Evolutionary conservation across 2,797 vertebrate genomes (phyloP).

Genomic region (Siniperca obscura): DNA sequence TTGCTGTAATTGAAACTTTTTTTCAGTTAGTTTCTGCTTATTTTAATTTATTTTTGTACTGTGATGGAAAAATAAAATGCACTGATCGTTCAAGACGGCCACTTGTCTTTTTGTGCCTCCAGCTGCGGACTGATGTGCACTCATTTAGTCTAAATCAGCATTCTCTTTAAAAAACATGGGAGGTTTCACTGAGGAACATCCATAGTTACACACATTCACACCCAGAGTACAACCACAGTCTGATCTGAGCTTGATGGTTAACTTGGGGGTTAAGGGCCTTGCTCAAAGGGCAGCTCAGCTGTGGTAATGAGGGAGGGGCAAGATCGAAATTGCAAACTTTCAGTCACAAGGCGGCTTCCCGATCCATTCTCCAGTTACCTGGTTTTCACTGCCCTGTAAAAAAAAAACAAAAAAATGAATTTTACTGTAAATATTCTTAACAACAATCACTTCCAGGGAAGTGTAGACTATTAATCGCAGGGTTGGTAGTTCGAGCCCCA

Average conservation of each 20-base stretch:
- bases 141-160: background rate
- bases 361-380: background rate
- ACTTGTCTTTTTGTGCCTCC: constrained; percentile 50
- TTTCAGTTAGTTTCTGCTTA: constrained; percentile 89
- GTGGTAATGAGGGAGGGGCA: background rate
- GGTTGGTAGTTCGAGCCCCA: background rate
- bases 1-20: constrained; percentile 82
- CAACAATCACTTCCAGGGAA: too few species aligned
- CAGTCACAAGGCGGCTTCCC: background rate
- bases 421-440: background rate
- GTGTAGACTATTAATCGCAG: background rate
- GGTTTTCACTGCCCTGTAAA: background rate
- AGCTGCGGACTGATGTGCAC: background rate
- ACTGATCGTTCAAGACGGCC: constrained; percentile 91
- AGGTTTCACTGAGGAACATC: background rate
- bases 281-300: background rate
- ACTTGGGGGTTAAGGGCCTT: background rate
- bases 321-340: background rate
- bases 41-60: constrained; percentile 99
- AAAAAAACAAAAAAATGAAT: too few species aligned
- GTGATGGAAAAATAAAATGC: constrained; percentile 99
- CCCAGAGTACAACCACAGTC: background rate
- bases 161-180: background rate
- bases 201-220: background rate
- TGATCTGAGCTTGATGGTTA: background rate